A percentile compares a stretch with the other conserved stretches of the same genome.
phyloP scores from a whole-genome alignment of 2,113 vertebrate species.

The Addax nasomaculatus region DNA sequence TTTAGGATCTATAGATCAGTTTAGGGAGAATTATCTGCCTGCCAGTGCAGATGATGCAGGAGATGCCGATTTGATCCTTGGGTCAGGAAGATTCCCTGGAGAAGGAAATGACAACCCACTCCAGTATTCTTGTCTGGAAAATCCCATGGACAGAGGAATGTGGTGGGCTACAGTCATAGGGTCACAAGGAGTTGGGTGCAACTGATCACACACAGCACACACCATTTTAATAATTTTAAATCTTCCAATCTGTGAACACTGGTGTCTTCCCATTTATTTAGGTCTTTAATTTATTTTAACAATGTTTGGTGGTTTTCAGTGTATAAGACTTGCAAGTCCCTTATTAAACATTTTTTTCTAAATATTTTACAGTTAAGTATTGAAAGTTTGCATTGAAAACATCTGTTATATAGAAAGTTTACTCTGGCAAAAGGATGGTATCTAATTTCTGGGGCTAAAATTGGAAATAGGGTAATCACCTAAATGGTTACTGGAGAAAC shows the following conservation, averaged over 20 bases:
- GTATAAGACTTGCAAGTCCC: background rate
- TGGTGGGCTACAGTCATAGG: background rate
- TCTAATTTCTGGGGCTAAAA: background rate
- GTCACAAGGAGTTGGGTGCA: background rate
- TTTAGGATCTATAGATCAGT: background rate
- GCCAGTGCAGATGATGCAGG: background rate
- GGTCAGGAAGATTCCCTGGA: background rate
- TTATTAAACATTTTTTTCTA: background rate
- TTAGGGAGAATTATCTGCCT: background rate
- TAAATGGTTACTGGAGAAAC: background rate
- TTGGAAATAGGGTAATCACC: background rate
- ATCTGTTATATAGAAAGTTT: background rate
- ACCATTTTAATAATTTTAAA: background rate
- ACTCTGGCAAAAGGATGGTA: background rate
- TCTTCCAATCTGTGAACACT: background rate
- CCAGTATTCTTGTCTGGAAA: background rate
- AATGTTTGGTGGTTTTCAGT: background rate
- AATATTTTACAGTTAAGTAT: background rate
- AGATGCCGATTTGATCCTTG: background rate
- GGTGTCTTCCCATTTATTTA: background rate
- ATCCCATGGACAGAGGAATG: background rate
- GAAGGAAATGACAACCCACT: background rate
- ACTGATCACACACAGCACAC: background rate
- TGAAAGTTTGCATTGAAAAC: background rate
- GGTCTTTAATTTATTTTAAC: background rate